phyloP scores from a whole-genome alignment of 2,797 vertebrate genomes.

The Syndactyla subalaris region DNA sequence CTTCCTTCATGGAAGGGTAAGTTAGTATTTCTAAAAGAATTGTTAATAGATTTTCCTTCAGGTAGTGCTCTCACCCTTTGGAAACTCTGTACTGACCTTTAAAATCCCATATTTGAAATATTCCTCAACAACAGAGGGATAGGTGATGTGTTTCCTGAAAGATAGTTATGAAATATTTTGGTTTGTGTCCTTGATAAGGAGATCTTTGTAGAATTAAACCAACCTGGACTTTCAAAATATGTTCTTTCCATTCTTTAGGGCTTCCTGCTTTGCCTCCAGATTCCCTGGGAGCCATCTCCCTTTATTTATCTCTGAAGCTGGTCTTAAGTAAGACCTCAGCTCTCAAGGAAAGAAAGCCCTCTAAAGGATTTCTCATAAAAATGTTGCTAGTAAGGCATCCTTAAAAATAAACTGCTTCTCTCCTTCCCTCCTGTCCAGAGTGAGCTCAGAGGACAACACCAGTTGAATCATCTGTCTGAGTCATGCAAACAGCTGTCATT shows the following conservation, averaged over 20 bases:
- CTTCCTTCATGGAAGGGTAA: neutral
- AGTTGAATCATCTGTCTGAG: conserved; percentile 37
- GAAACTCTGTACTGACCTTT: neutral
- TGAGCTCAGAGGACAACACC: neutral
- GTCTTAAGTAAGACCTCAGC: neutral
- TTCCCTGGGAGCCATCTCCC: neutral
- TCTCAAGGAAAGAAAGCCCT: conserved; percentile 16
- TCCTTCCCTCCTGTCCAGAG: neutral
- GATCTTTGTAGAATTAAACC: neutral
- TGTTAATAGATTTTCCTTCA: neutral
- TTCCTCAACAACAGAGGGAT: neutral
- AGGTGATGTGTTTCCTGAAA: neutral
- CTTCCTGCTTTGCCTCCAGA: neutral
- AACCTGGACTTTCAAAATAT: neutral
- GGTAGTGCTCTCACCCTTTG: neutral
- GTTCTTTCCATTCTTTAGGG: neutral
- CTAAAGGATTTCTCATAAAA: conserved; percentile 8
- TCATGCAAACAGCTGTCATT: conserved; percentile 57
- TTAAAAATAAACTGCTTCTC: conserved; percentile 40
- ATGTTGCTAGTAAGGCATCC: neutral
- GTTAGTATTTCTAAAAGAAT: neutral
- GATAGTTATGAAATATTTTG: neutral
- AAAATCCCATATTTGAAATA: neutral
- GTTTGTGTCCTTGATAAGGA: neutral
- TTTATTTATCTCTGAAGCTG: neutral